Percentiles rank a stretch among this genome's conserved stretches.
Evolutionary conservation across 2,797 vertebrate genomes (phyloP).

Genomic region (Lagocephalus sceleratus): DNA sequence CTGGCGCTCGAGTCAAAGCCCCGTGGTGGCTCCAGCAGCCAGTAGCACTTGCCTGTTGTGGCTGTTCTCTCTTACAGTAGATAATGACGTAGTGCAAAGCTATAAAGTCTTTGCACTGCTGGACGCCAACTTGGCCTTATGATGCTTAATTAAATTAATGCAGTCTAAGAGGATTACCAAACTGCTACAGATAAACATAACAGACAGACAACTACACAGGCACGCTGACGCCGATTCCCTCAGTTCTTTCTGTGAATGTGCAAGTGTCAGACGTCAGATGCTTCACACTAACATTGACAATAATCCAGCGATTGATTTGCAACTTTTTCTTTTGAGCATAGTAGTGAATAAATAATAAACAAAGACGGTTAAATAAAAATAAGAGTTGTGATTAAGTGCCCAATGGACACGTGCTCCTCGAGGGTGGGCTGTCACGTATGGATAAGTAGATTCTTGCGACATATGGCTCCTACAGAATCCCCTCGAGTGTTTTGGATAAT

Average conservation of each 20-base stretch:
- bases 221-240: too few species aligned
- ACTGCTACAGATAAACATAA: conserved; percentile 62
- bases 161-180: conserved; percentile 77
- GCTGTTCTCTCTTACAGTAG: not conserved
- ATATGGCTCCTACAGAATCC: too few species aligned
- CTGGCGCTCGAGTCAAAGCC: not conserved
- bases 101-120: conserved; percentile 15
- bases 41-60: not conserved
- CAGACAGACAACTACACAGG: not conserved
- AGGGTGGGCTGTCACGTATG: too few species aligned
- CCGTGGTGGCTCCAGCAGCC: not conserved
- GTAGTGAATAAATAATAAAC: too few species aligned
- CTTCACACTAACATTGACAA: not conserved
- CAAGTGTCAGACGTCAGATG: not conserved
- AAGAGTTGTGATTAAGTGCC: too few species aligned
- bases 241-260: not conserved
- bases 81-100: not conserved
- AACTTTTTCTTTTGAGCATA: too few species aligned
- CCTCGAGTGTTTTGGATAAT: conserved; percentile 26
- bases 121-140: conserved; percentile 7
- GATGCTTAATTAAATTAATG: conserved; percentile 67
- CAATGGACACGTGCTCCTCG: too few species aligned
- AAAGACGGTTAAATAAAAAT: too few species aligned
- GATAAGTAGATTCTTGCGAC: too few species aligned
- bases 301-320: too few species aligned